A percentile compares a stretch with the other conserved stretches of the same genome.
These are phyloP conservation scores for Microcebus lehilahytsara DNA, from an alignment of 2,113 vertebrate species.

Conservation along the genomic window DNA sequence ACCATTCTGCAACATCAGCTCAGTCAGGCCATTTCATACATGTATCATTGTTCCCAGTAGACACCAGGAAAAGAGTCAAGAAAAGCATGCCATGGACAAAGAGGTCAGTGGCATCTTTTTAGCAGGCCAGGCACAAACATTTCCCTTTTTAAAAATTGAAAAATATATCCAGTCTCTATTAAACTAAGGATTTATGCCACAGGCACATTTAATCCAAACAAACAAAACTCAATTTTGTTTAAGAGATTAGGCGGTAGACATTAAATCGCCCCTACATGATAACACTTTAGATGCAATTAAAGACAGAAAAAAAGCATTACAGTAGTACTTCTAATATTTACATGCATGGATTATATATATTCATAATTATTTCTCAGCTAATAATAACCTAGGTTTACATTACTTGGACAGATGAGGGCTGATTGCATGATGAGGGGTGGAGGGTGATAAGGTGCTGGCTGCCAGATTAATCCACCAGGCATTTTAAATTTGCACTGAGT, in stretches of 20 bases:
- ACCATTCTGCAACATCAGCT: neutral
- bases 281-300: conserved; percentile 8
- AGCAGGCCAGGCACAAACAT: neutral
- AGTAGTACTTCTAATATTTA: conserved; percentile 21
- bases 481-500: neutral
- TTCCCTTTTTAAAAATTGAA: neutral
- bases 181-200: neutral
- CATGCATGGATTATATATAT: conserved; percentile 48
- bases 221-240: conserved; percentile 8
- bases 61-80: neutral
- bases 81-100: neutral
- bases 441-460: neutral
- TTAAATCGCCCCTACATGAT: neutral
- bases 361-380: conserved; percentile 54
- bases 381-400: conserved; percentile 57
- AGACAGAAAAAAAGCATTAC: neutral
- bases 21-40: neutral
- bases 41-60: neutral
- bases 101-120: neutral
- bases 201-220: neutral
- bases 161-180: neutral
- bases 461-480: neutral
- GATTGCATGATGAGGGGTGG: neutral
- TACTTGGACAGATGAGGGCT: neutral
- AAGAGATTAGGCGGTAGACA: neutral